phyloP scores from a whole-genome alignment of 1,140 invertebrate genomes.

The Leptinotarsa lineolata region DNA sequence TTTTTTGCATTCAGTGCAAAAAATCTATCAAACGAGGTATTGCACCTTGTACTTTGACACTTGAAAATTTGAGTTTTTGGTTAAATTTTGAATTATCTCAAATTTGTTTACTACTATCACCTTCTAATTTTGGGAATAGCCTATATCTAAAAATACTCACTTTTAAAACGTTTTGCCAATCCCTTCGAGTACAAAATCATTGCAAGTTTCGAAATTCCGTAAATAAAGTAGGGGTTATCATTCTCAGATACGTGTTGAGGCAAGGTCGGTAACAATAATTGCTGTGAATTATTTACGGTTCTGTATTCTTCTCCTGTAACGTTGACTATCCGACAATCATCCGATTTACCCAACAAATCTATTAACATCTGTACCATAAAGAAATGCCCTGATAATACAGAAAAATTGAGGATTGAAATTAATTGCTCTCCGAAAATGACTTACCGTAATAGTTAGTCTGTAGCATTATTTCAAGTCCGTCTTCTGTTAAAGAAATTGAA shows the following conservation, averaged over 20 bases:
- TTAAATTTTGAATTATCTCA: no score
- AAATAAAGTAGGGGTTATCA: conserved; percentile 28
- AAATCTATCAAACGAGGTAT: no score
- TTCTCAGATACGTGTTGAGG: no score
- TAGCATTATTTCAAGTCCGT: conserved; percentile 65
- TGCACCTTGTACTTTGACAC: no score
- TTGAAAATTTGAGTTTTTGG: no score
- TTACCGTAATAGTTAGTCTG: conserved; percentile 67
- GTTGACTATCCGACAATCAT: conserved; percentile 51
- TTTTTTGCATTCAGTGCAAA: no score
- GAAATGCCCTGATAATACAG: conserved; percentile 50
- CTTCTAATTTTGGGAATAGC: no score
- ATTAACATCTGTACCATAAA: conserved; percentile 52
- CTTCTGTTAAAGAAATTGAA: conserved; percentile 60
- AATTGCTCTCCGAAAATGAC: not conserved
- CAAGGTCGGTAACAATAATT: no score
- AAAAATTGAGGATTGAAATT: not conserved
- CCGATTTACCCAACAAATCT: conserved; percentile 40
- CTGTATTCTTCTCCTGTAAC: conserved; percentile 53
- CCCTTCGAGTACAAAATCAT: conserved; percentile 49
- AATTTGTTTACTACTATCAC: no score
- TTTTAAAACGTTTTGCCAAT: conserved; percentile 44
- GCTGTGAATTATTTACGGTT: conserved; percentile 32
- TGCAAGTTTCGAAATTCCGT: conserved; percentile 51
- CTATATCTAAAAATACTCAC: conserved; percentile 36